Conservation (phyloP, 30 jellyfish, hydroid and myxozoan genomes). For the Turritopsis dohrnii region DNA sequence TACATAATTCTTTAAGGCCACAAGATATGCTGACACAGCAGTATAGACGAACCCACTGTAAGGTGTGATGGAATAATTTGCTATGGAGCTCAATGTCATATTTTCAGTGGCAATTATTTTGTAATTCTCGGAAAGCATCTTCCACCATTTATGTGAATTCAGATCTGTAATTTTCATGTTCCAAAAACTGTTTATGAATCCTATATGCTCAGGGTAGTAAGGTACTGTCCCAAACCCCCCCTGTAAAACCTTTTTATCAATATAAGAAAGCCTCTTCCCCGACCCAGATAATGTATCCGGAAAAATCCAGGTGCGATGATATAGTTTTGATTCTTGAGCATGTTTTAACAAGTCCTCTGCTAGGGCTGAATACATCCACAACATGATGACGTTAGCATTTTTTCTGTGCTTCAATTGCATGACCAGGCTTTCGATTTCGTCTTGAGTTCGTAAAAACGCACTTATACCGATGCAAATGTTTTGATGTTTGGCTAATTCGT, state of each 20-base stretch:
- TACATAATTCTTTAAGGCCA: conserved; percentile 35
- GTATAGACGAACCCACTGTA: conserved; percentile 6
- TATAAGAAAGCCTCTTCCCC: not conserved
- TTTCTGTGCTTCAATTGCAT: conserved; percentile 1
- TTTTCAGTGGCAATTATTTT: not conserved
- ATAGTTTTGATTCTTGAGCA: conserved; percentile 37
- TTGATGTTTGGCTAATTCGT: conserved; percentile 34
- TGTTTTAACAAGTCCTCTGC: conserved; percentile 37
- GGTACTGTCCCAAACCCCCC: conserved; percentile 5
- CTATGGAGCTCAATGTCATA: not conserved
- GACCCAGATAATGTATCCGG: conserved; percentile 39
- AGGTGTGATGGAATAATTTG: not conserved
- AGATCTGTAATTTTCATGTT: not conserved
- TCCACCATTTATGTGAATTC: not conserved
- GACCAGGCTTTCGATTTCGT: conserved; percentile 19
- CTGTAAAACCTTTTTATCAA: not conserved
- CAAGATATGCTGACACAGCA: conserved; percentile 49
- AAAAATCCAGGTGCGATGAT: conserved; percentile 51
- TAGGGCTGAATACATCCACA: conserved; percentile 48
- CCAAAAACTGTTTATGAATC: not conserved
- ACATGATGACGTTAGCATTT: conserved; percentile 52
- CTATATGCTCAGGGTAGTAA: not conserved
- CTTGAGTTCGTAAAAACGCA: conserved; percentile 19
- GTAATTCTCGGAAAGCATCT: not conserved
- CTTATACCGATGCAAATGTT: conserved; percentile 49